Percentiles rank a stretch among this genome's conserved stretches.
These are phyloP conservation scores for Phymatocera aterrima DNA, from an alignment of 2,888 invertebrate genomes.

Conservation along the genomic window DNA sequence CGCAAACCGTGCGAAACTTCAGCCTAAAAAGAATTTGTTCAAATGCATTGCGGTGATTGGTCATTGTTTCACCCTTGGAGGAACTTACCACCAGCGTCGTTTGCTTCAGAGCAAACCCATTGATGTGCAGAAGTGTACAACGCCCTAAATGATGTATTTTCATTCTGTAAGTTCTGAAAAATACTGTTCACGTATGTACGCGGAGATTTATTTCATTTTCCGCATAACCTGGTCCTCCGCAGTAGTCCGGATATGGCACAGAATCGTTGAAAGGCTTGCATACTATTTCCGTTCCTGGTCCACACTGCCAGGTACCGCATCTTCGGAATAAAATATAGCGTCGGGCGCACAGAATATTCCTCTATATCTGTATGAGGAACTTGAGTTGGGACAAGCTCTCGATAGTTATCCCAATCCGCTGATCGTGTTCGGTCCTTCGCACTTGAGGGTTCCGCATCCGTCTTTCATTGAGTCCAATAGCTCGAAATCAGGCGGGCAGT, in stretches of 20 bases:
- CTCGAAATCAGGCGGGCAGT: slow-evolving; percentile 9
- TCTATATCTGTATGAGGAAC: not conserved
- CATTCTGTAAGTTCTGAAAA: too few relatives aligned
- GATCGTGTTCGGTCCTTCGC: not conserved
- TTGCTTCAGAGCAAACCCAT: too few relatives aligned
- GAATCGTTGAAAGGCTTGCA: slow-evolving; percentile 45
- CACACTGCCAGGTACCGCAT: slow-evolving; percentile 45
- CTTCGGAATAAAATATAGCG: slow-evolving; percentile 36
- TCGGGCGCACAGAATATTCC: not conserved
- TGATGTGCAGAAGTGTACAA: too few relatives aligned
- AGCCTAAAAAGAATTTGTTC: too few relatives aligned
- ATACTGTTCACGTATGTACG: too few relatives aligned
- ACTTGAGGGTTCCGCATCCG: not conserved
- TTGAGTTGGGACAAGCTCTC: not conserved
- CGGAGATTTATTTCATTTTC: too few relatives aligned
- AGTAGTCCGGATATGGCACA: slow-evolving; percentile 52
- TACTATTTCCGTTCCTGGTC: slow-evolving; percentile 44
- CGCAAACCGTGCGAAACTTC: too few relatives aligned
- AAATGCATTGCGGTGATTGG: too few relatives aligned
- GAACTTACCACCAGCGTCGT: too few relatives aligned
- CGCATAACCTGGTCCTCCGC: slow-evolving; percentile 50
- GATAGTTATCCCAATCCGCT: not conserved
- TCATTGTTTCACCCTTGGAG: too few relatives aligned
- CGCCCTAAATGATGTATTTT: too few relatives aligned
- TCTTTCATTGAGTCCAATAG: not conserved